Evolutionary conservation across 2,797 vertebrate genomes (phyloP).

Genomic region (Bradypodion ventrale): DNA sequence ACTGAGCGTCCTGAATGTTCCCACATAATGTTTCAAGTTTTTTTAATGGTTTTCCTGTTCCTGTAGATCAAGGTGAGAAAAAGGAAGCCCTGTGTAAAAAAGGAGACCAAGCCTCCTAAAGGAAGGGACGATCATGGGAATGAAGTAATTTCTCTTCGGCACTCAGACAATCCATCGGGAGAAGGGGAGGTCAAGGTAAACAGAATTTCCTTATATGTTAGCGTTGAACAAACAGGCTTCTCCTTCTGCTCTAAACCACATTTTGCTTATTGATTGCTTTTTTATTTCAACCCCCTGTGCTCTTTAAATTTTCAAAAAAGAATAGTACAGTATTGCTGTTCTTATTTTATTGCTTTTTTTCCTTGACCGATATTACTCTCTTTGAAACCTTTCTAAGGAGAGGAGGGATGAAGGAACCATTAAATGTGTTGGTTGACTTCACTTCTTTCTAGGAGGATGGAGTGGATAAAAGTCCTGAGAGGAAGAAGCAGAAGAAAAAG

Average conservation of each 20-base stretch:
- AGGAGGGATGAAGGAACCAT: background rate
- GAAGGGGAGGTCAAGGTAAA: conserved; percentile 95
- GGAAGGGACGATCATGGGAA: conserved; percentile 89
- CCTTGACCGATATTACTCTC: background rate
- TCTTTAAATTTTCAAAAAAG: background rate
- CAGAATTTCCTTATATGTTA: background rate
- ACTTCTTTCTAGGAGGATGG: conserved; percentile 84
- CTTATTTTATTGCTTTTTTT: background rate
- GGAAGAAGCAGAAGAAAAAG: conserved; percentile 94
- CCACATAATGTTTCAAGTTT: conserved; percentile 1
- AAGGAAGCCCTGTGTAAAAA: conserved; percentile 91
- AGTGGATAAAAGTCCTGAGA: conserved; percentile 88
- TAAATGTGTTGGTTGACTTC: no score
- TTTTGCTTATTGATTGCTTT: background rate
- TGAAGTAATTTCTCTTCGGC: conserved; percentile 87
- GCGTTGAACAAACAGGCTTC: background rate
- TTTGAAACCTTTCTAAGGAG: background rate
- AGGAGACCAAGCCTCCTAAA: conserved; percentile 86
- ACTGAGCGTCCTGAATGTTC: fast-evolving
- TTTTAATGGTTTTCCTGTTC: conserved; percentile 5
- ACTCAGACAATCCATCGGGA: conserved; percentile 93
- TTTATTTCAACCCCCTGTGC: background rate
- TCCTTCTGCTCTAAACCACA: background rate
- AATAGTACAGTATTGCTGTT: background rate
- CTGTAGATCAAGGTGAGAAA: conserved; percentile 87